Percentiles rank a stretch among this genome's conserved stretches.
Conservation (phyloP, 2,113 vertebrate genomes). For the Sigmodon hispidus region DNA sequence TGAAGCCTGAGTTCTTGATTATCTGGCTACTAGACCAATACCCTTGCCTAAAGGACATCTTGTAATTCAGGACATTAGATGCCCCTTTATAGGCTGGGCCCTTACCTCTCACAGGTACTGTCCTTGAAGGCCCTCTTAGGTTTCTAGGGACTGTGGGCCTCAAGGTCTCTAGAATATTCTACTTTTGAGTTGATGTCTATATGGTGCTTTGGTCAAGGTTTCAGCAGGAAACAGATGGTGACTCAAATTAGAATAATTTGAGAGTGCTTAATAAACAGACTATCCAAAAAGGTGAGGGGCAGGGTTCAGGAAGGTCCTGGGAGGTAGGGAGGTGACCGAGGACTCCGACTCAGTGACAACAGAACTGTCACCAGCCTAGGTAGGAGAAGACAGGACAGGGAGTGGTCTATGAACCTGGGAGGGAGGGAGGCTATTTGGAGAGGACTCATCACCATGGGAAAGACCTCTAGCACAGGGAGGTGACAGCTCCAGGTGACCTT, state of each 20-base stretch:
- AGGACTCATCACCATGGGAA: not conserved
- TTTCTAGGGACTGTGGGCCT: not conserved
- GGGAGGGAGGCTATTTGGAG: not conserved
- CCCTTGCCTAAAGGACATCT: not conserved
- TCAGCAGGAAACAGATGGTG: constrained; percentile 64
- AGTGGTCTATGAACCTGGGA: not conserved
- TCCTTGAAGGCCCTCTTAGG: not conserved
- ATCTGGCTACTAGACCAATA: not conserved
- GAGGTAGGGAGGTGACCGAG: not conserved
- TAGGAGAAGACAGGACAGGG: too few species aligned
- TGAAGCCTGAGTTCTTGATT: not conserved
- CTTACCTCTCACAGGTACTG: not conserved
- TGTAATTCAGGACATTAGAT: not conserved
- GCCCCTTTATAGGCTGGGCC: not conserved
- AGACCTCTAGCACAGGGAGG: not conserved
- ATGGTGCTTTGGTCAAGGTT: not conserved
- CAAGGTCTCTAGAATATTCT: not conserved
- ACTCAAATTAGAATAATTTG: constrained; percentile 59
- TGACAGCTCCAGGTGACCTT: not conserved
- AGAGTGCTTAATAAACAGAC: constrained; percentile 48
- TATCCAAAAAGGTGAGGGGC: constrained; percentile 2
- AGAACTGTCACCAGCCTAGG: not conserved
- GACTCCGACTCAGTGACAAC: not conserved
- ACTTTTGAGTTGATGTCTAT: not conserved
- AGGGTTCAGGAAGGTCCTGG: not conserved